Evolutionary conservation across 2,888 invertebrate genomes (phyloP).

Genomic region (Eupeodes latifasciatus): DNA sequence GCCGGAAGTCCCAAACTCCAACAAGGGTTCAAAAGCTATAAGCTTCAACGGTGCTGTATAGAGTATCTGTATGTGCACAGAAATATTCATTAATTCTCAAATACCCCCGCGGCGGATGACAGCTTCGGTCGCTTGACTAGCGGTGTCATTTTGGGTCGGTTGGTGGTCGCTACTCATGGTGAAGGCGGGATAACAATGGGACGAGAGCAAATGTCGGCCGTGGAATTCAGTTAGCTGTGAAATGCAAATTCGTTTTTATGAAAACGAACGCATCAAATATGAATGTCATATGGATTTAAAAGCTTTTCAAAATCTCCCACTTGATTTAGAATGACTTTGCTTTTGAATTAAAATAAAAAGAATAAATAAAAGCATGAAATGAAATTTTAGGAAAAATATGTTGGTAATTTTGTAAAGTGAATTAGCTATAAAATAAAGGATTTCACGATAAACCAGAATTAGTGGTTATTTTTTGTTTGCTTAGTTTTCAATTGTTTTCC

Average conservation of each 20-base stretch:
- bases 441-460: neutral
- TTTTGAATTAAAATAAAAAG: neutral
- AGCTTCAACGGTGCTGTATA: neutral
- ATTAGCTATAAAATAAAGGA: neutral
- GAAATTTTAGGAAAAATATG: conserved; percentile 5
- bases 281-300: conserved; percentile 32
- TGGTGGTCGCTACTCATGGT: no score
- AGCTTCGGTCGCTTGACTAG: conserved; percentile 23
- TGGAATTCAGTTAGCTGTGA: neutral
- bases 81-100: conserved; percentile 49
- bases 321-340: conserved; percentile 39
- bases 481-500: no score
- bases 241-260: conserved; percentile 36
- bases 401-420: neutral
- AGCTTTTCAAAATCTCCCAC: conserved; percentile 43
- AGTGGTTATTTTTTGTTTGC: no score
- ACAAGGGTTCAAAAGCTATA: neutral
- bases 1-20: neutral
- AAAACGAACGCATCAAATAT: conserved; percentile 44
- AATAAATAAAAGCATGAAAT: neutral
- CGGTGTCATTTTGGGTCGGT: conserved; percentile 17
- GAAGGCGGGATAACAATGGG: neutral
- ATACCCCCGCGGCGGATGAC: conserved; percentile 45
- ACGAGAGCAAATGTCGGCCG: no score
- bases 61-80: neutral